A percentile compares a stretch with the other conserved stretches of the same genome.
phyloP scores from a whole-genome alignment of 2,888 invertebrate species.

The Clusia tigrina region DNA sequence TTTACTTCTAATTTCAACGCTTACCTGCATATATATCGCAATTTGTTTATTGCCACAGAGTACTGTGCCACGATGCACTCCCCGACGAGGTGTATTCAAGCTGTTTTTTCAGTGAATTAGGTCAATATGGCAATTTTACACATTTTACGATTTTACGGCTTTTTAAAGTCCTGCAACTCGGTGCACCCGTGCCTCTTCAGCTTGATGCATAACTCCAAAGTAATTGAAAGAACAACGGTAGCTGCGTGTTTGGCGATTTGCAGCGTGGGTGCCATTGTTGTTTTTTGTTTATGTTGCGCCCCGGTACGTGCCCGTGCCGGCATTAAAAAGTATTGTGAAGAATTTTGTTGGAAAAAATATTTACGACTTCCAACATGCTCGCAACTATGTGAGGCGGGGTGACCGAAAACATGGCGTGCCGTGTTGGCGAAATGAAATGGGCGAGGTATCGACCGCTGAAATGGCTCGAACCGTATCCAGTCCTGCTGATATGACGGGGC shows the following conservation, averaged over 20 bases:
- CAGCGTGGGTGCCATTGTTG: neutral
- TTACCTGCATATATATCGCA: too few relatives aligned
- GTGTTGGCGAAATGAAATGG: too few relatives aligned
- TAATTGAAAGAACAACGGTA: neutral
- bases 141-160: neutral
- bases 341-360: neutral
- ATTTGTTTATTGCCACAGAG: too few relatives aligned
- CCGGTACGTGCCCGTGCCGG: too few relatives aligned
- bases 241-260: neutral
- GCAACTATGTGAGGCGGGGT: neutral
- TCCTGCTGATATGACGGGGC: too few relatives aligned
- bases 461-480: too few relatives aligned
- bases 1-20: too few relatives aligned
- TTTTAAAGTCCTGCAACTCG: neutral
- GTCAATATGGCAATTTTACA: neutral
- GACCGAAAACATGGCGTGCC: neutral
- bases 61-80: too few relatives aligned
- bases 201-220: neutral
- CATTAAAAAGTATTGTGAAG: neutral
- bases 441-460: neutral
- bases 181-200: neutral
- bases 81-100: too few relatives aligned
- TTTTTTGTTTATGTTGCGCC: neutral
- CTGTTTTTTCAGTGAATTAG: neutral
- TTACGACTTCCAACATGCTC: neutral